These are phyloP conservation scores for Hirtodrosophila duncani DNA, from an alignment of 2,888 invertebrate genomes.

Conservation along the genomic window DNA sequence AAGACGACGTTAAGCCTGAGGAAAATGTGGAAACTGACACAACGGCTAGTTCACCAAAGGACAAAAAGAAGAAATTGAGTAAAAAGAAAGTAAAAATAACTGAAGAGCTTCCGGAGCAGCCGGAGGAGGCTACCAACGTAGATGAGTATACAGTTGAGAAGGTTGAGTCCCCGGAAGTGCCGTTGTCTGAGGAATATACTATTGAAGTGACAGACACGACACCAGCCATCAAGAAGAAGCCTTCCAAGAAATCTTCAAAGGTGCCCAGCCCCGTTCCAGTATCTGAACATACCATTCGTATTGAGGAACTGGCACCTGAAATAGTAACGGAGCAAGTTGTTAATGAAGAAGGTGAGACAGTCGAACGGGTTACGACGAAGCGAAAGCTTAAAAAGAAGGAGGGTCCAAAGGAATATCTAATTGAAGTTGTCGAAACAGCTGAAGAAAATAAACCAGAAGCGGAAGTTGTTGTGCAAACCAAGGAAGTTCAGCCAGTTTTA, in stretches of 20 bases:
- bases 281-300: constrained; percentile 56
- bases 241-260: constrained; percentile 43
- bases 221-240: constrained; percentile 42
- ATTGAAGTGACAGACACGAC: constrained; percentile 56
- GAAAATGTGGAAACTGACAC: constrained; percentile 46
- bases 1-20: constrained; percentile 78
- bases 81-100: constrained; percentile 37
- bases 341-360: constrained; percentile 69
- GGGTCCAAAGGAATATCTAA: constrained; percentile 77
- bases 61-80: constrained; percentile 71
- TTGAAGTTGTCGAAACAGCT: constrained; percentile 77
- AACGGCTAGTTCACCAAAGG: background rate
- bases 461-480: constrained; percentile 77
- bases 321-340: constrained; percentile 74
- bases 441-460: constrained; percentile 78
- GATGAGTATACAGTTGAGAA: constrained; percentile 75
- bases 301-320: constrained; percentile 75
- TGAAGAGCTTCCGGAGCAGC: constrained; percentile 23
- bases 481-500: constrained; percentile 69
- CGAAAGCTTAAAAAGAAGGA: constrained; percentile 77
- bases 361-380: constrained; percentile 72
- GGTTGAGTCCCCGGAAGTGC: constrained; percentile 70
- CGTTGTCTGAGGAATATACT: constrained; percentile 64
- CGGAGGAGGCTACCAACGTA: constrained; percentile 24
- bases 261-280: constrained; percentile 21